Evolutionary conservation across 2,797 vertebrate genomes (phyloP).

Genomic region (Salmo trutta): DNA sequence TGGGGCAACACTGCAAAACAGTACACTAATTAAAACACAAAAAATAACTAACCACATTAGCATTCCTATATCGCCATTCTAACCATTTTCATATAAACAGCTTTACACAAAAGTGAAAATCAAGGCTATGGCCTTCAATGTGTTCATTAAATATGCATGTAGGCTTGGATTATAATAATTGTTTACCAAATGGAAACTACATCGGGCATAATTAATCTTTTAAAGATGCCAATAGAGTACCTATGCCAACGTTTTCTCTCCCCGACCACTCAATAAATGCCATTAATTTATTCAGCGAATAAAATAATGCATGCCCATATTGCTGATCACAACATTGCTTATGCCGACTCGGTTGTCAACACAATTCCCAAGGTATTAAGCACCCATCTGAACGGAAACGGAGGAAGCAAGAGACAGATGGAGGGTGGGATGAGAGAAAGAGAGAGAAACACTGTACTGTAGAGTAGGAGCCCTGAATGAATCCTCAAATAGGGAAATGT

Average conservation of each 20-base stretch:
- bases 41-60: neutral
- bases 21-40: neutral
- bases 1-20: neutral
- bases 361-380: neutral
- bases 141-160: constrained; percentile 74
- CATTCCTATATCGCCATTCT: neutral
- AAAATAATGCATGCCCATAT: constrained; percentile 63
- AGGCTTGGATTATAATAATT: constrained; percentile 74
- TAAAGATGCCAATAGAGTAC: constrained; percentile 73
- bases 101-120: constrained; percentile 15
- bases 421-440: constrained; percentile 20
- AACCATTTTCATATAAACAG: neutral
- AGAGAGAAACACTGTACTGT: neutral
- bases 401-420: neutral
- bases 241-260: constrained; percentile 61
- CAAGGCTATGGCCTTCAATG: constrained; percentile 62
- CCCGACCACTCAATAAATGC: constrained; percentile 64
- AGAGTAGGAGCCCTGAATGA: neutral
- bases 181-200: constrained; percentile 74
- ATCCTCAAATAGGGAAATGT: neutral
- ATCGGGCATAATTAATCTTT: constrained; percentile 74
- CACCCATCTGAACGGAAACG: neutral
- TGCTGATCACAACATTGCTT: constrained; percentile 62
- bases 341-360: constrained; percentile 27
- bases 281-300: constrained; percentile 69